Base-by-base conservation (phyloP, 2,888 invertebrate genomes). In the Melanchra persicariae region DNA sequence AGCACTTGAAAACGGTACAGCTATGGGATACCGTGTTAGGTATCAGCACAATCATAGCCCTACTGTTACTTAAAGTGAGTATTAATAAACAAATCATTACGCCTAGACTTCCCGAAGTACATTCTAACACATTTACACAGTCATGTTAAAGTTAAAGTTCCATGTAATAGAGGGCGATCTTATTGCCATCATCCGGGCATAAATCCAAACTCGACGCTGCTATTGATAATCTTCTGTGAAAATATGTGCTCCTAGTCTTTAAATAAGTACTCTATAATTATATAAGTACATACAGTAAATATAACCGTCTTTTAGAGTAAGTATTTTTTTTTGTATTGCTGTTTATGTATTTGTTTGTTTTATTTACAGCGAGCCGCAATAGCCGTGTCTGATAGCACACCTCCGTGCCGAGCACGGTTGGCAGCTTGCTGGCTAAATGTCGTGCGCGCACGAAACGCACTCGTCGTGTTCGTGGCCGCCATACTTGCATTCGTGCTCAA, bases 391-490 rank as follows among this genome's bases (percentile, higher is more conserved):
- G 79, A 74, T 0, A 57, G 66, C 8, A 81, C 81, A 1, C 43
- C 78, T 5, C 47, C 74, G 0, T 85, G 79, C 8, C 85, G 85
- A 0, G 58, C 75, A 2, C 59, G 81, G 4, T 9, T 84, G 2
- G 88, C 91, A 0, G 76, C 69, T 2, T 78, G 74, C 7, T 91
- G 92, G 86, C 77, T 84, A 73, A 91, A 93, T 85, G 84, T 97
- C 19, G 97, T 97, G 1, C 94, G 98, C 34, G 97, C 97, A 0
- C 96, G 98, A 70, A 98, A 98, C 93, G 98, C 98, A 0, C 91
- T 98, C 19, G 97, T 98, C 2, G 98, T 99, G 26, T 94, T 98
- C 64, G 87, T 96, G 1, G 97, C 97, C 8, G 97, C 97, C 2
- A 77, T 97, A 1, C 85, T 98, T 34, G 98, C 98, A 0, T 95